These are phyloP conservation scores for Malaclemys terrapin DNA, from an alignment of 2,113 vertebrate species.

Conservation along the genomic window DNA sequence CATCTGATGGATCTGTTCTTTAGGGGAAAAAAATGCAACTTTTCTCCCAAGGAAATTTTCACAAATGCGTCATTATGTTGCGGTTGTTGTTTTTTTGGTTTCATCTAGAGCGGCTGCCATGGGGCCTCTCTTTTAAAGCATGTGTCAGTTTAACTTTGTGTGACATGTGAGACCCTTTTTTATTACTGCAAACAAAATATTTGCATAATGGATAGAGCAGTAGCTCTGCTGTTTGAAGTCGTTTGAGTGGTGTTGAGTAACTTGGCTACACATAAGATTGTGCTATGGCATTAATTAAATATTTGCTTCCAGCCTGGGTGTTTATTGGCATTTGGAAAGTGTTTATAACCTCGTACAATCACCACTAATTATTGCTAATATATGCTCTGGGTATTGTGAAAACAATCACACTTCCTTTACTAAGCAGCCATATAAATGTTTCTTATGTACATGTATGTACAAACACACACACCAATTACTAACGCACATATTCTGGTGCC, in stretches of 20 bases:
- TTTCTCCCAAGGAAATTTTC: neutral
- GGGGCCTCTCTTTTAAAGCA: neutral
- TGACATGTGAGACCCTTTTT: neutral
- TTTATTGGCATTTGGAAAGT: slow-evolving; percentile 56
- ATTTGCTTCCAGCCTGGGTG: slow-evolving; percentile 41
- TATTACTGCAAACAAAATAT: slow-evolving; percentile 59
- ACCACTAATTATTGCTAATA: slow-evolving; percentile 24
- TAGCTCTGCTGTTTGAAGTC: neutral
- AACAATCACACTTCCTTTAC: neutral
- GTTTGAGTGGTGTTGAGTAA: neutral
- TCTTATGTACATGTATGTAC: neutral
- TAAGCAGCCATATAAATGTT: neutral
- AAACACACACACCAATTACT: neutral
- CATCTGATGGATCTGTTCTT: neutral
- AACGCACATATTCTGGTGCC: neutral
- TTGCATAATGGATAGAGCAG: slow-evolving; percentile 38
- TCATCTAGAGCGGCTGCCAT: neutral
- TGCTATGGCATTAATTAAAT: slow-evolving; percentile 51
- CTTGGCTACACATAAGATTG: slow-evolving; percentile 17
- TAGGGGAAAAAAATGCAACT: neutral
- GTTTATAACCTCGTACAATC: slow-evolving; percentile 52
- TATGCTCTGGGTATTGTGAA: slow-evolving; percentile 25
- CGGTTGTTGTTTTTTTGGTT: neutral
- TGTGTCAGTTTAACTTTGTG: slow-evolving; percentile 35
- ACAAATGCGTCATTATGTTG: neutral